These are phyloP conservation scores for Phengaris alcon DNA, from an alignment of 2,888 invertebrate genomes.

Conservation along the genomic window DNA sequence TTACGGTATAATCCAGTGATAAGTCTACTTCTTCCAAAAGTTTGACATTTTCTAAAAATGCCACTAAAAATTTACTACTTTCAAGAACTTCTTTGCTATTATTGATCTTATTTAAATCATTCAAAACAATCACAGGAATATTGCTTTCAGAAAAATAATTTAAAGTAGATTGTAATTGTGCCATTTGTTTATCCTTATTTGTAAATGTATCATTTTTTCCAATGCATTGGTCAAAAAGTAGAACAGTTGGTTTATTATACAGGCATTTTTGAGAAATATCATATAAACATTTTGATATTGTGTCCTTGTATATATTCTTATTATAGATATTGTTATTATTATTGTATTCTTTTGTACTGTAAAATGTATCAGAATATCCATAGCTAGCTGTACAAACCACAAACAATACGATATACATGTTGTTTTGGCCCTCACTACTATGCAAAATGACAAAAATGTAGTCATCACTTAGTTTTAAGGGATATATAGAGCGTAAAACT, in stretches of 20 bases:
- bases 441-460: neutral
- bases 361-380: neutral
- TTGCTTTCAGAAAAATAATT: slow-evolving; percentile 28
- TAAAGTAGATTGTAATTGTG: neutral
- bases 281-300: slow-evolving; percentile 5
- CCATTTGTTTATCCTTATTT: neutral
- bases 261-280: slow-evolving; percentile 7
- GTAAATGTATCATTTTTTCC: neutral
- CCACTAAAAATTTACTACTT: slow-evolving; percentile 28
- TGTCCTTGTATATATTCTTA: neutral
- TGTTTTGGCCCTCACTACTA: neutral
- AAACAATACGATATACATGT: neutral
- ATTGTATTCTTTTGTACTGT: neutral
- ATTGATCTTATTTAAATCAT: slow-evolving; percentile 31
- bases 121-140: slow-evolving; percentile 33
- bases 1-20: slow-evolving; percentile 20
- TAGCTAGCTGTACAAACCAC: neutral
- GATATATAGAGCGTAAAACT: neutral
- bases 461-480: neutral
- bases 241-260: slow-evolving; percentile 25
- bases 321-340: too few relatives aligned
- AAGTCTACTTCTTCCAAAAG: slow-evolving; percentile 21
- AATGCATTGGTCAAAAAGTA: slow-evolving; percentile 15
- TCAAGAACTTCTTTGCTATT: slow-evolving; percentile 32
- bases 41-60: slow-evolving; percentile 32